phyloP scores from a whole-genome alignment of 1,140 invertebrate species.

The Euborellia annulipes region DNA sequence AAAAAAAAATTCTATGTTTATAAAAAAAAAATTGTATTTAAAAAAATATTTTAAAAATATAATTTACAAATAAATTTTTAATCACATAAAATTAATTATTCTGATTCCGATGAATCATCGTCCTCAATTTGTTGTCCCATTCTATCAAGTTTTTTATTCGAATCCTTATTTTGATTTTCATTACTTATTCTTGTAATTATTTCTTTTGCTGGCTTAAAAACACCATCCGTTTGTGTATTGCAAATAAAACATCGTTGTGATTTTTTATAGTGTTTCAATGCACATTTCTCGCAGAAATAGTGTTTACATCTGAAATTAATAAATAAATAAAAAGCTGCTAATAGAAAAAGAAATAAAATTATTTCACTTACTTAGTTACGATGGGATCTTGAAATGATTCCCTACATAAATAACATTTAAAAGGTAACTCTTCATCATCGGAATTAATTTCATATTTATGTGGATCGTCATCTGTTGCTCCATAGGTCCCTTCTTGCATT shows the following conservation, averaged over 20 bases:
- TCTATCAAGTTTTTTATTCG: no score
- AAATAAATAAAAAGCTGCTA: no score
- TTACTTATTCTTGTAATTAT: conserved; percentile 47
- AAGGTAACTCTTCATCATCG: conserved; percentile 80
- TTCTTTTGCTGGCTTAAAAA: conserved; percentile 91
- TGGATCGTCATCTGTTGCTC: conserved; percentile 47
- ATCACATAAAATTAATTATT: no score
- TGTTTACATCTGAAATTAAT: conserved; percentile 74
- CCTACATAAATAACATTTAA: conserved; percentile 89
- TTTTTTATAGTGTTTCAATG: conserved; percentile 76
- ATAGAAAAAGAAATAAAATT: no score
- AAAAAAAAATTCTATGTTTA: no score
- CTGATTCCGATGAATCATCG: no score
- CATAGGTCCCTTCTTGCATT: conserved; percentile 40
- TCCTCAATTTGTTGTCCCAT: no score
- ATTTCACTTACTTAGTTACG: conserved; percentile 68
- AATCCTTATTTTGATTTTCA: conserved; percentile 13
- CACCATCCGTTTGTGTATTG: conserved; percentile 72
- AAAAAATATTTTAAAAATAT: no score
- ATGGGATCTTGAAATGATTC: conserved; percentile 77
- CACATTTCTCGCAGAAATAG: conserved; percentile 96
- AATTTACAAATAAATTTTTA: no score
- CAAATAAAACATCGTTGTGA: conserved; percentile 85
- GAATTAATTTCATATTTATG: conserved; percentile 78
- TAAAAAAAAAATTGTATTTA: no score